phyloP scores from a whole-genome alignment of 30 jellyfish, hydroid and myxozoan species.

The Pelagia noctiluca region DNA sequence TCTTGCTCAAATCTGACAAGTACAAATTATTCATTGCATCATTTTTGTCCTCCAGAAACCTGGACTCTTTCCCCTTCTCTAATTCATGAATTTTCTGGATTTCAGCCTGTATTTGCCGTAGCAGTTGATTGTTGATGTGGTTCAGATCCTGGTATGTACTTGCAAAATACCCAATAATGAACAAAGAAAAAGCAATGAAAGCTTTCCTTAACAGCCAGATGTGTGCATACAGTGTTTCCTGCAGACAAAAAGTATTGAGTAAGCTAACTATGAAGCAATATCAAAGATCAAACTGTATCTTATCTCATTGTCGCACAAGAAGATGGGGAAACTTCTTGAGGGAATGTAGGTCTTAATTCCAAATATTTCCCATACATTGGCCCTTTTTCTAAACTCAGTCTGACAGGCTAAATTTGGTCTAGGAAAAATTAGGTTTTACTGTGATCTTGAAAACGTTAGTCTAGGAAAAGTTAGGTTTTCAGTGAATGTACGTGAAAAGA shows the following conservation, averaged over 20 bases:
- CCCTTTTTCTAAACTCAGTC: too few species aligned
- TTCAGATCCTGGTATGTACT: constrained; percentile 67
- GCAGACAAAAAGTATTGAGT: constrained; percentile 9
- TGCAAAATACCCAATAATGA: constrained; percentile 62
- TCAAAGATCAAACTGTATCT: too few species aligned
- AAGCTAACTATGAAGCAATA: too few species aligned
- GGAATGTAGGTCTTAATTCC: too few species aligned
- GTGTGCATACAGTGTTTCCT: constrained; percentile 80
- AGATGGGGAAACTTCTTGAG: too few species aligned
- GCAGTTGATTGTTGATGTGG: constrained; percentile 58
- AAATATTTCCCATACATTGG: too few species aligned
- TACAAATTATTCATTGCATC: background rate
- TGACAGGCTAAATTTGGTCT: too few species aligned
- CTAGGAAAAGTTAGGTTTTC: too few species aligned
- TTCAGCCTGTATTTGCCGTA: constrained; percentile 66
- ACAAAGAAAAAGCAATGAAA: constrained; percentile 62
- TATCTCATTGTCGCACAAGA: too few species aligned
- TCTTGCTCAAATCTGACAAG: background rate
- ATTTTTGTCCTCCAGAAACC: background rate
- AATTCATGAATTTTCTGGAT: constrained; percentile 40
- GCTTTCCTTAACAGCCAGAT: constrained; percentile 77
- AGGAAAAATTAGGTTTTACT: too few species aligned
- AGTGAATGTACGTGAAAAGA: too few species aligned
- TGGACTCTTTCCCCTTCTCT: constrained; percentile 8
- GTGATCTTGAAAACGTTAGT: too few species aligned